A percentile compares a stretch with the other conserved stretches of the same genome.
phyloP scores from a whole-genome alignment of 2,113 vertebrate species.

The Embiotoca jacksoni region DNA sequence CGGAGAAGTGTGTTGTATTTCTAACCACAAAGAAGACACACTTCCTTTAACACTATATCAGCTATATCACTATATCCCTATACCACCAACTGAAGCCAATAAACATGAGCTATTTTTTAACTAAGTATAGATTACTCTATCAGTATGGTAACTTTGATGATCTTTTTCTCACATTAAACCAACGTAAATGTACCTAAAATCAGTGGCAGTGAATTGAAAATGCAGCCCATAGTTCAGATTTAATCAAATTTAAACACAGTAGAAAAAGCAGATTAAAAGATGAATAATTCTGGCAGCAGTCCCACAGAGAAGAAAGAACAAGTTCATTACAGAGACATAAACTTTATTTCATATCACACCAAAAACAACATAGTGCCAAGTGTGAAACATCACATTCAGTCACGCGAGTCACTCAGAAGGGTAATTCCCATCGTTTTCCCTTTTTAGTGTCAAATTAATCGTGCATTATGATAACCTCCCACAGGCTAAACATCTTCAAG shows the following conservation, averaged over 20 bases:
- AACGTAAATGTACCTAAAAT: no score
- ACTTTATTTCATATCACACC: neutral
- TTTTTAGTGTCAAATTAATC: constrained; percentile 13
- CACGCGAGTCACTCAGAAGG: neutral
- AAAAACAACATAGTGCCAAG: neutral
- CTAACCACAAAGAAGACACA: constrained; percentile 3
- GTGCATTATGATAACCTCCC: neutral
- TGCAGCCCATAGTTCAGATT: no score
- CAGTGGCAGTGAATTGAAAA: no score
- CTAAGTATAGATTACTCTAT: neutral
- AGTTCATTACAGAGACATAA: neutral
- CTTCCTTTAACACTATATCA: neutral
- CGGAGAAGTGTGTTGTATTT: neutral
- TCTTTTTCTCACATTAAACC: no score
- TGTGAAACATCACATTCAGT: neutral
- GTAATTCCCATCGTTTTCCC: neutral
- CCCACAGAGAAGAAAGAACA: neutral
- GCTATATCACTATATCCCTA: no score
- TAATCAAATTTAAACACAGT: no score
- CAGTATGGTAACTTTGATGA: no score
- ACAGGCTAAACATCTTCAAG: neutral
- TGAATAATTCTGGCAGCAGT: neutral
- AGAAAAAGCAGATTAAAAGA: neutral
- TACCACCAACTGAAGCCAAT: neutral
- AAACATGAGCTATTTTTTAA: neutral